phyloP scores from a whole-genome alignment of 2,113 vertebrate genomes.

The Petroica traversi region DNA sequence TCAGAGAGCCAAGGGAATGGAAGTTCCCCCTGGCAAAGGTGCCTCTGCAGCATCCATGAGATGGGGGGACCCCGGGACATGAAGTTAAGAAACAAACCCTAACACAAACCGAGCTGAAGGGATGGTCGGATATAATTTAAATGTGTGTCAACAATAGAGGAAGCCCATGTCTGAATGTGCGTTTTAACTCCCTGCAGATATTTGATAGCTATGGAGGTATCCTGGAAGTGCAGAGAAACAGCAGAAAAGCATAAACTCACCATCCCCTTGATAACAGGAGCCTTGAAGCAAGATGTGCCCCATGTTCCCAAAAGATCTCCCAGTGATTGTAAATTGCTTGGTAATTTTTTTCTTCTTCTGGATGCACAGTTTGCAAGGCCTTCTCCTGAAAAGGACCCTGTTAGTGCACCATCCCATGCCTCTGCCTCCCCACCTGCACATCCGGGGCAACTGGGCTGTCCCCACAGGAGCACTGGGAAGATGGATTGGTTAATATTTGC shows the following conservation, averaged over 20 bases:
- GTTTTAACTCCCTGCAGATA: not conserved
- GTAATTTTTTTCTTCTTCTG: not conserved
- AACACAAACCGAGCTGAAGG: not conserved
- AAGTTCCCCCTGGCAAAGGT: not conserved
- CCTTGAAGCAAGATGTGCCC: not conserved
- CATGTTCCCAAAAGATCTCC: fast-evolving
- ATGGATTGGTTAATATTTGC: slow-evolving; percentile 40
- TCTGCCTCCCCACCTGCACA: not conserved
- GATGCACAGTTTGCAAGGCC: not conserved
- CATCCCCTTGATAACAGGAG: not conserved
- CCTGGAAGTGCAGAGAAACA: not conserved
- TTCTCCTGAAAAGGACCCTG: not conserved
- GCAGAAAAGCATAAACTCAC: not conserved
- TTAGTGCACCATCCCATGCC: not conserved
- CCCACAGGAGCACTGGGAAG: not conserved
- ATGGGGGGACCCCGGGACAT: not conserved
- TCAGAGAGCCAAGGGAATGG: fast-evolving
- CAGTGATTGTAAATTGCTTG: not conserved
- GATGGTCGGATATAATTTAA: not conserved
- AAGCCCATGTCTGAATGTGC: not conserved
- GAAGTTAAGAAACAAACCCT: not conserved
- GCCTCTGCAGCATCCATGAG: not conserved
- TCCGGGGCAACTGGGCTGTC: not conserved
- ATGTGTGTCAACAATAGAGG: not conserved
- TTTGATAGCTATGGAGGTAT: not conserved